Evolutionary conservation across 37 sponge, comb jelly and placozoan genomes (phyloP).

Genomic region (Dysidea cf. avara): DNA sequence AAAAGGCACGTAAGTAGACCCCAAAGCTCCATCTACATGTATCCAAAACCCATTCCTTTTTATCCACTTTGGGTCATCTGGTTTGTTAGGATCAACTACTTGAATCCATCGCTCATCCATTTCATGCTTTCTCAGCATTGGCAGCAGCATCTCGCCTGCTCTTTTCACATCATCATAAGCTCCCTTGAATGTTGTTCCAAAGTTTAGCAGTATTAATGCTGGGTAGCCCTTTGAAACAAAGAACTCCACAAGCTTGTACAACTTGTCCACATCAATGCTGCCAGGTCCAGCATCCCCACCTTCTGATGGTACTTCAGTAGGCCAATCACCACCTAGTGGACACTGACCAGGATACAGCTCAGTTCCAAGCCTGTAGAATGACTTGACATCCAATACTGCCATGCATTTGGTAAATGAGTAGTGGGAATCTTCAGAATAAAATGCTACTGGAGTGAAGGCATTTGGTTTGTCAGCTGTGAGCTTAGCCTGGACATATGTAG

Average conservation of each 20-base stretch:
- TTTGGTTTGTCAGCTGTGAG: neutral
- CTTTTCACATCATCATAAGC: slow-evolving; percentile 4
- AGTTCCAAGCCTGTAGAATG: slow-evolving; percentile 4
- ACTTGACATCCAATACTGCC: neutral
- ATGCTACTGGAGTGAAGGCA: slow-evolving; percentile 10
- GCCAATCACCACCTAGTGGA: slow-evolving; percentile 17
- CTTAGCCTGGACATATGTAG: neutral
- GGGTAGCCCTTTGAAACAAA: slow-evolving; percentile 1
- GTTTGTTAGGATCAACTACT: neutral
- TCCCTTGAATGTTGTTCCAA: slow-evolving; percentile 8
- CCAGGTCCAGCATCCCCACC: neutral
- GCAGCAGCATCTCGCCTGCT: neutral
- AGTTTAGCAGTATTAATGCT: neutral
- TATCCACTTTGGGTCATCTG: neutral
- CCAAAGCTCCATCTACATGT: slow-evolving; percentile 40
- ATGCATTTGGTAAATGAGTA: slow-evolving; percentile 17
- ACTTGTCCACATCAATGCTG: slow-evolving; percentile 1
- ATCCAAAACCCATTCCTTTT: slow-evolving; percentile 16
- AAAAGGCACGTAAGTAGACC: slow-evolving; percentile 28
- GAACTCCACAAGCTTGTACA: slow-evolving; percentile 8
- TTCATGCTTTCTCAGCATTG: neutral
- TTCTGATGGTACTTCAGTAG: neutral
- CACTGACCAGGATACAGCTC: slow-evolving; percentile 14
- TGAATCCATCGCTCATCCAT: slow-evolving; percentile 12
- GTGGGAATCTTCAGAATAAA: slow-evolving; percentile 26